Base-by-base conservation (phyloP, 2,888 invertebrate genomes). In the Harpagoxenus sublaevis region DNA sequence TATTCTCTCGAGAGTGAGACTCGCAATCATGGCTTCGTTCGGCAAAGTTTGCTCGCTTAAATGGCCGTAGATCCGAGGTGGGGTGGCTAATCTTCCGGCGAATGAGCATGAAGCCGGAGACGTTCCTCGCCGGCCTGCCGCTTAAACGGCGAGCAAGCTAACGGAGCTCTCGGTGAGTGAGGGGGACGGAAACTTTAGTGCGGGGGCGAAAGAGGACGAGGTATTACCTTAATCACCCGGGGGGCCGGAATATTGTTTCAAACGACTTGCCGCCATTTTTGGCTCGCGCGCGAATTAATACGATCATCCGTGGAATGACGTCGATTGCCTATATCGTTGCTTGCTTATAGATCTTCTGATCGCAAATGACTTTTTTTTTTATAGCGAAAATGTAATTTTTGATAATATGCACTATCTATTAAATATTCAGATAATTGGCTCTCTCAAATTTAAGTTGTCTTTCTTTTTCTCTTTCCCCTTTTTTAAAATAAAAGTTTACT, bases 61-160 rank as follows among this genome's bases (percentile, higher is more conserved):
- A 91, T 91, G 91, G 89, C 87, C 90, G 84, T 88, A 88, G 87
- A 91, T 88, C 88, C 85, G 81, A 86, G 77, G 86, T 86, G 85
- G 90, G 90, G 90, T 90, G 86, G 91, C 90, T 91, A 90, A 90
- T 91, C 90, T 91, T 91, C 91, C 91, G 77, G 89, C 89, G 91
- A 91, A 90, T 74, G 91, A 91, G 90, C 90, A 88, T 77, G 86
- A 81, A 84, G 77, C 88, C 70, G 84, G 62, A 84, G 84, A 81
- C 62, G 71, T 62, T 55, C 23, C 60, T 45, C 57, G 63, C 48
- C 28, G 70, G 84, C 35, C 4, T 51, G 71, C 48, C 77, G 66
- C 48, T 83, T 70, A 62, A 77, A 86, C 55, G 63, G 51, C 18
- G 73, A 51, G 65, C 86, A 66, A 84, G 86, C 74, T 73, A 35